Evolutionary conservation across 2,888 invertebrate genomes (phyloP), one percentile per base, ranked within the genome.

Genomic region (Habrosyne pyritoides): DNA sequence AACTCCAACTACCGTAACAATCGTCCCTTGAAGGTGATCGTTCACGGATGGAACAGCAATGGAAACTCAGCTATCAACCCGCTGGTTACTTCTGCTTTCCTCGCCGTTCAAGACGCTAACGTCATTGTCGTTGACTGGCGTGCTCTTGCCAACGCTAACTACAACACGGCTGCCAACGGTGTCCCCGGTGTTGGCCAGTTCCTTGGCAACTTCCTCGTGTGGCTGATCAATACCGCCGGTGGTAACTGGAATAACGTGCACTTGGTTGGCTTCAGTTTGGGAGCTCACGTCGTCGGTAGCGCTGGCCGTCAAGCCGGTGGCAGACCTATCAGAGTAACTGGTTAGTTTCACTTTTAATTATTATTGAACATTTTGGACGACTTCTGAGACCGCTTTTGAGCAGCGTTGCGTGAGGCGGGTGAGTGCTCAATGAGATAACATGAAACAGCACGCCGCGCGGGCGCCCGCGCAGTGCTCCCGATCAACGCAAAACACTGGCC

Each of bases 181-280:
- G 86, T 85, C 1, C 83, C 85, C 2, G 48, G 64, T 42, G 79
- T 88, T 2, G 89, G 88, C 1, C 69, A 76, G 47, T 73, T 71
- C 50, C 71, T 89, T 0, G 89, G 84, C 5, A 77, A 82, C 62
- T 88, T 88, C 67, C 52, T 91, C 3, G 64, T 70, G 14, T 87
- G 84, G 84, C 78, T 90, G 21, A 72, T 84, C 55, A 77, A 73
- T 52, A 83, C 64, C 0, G 77, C 72, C 5, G 89, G 89, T 21
- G 85, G 84, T 7, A 80, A 83, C 65, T 86, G 84, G 82, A 79
- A 82, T 60, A 81, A 82, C 26, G 71, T 90, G 1, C 91, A 91
- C 60, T 64, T 91, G 24, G 75, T 89, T 24, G 91, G 91, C 22
- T 84, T 83, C 78, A 90, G 91, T 67, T 79, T 90, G 61, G 91